Percentiles rank a stretch among this genome's conserved stretches.
Conservation (phyloP, 2,797 vertebrate species). For the Megalops cyprinoides region DNA sequence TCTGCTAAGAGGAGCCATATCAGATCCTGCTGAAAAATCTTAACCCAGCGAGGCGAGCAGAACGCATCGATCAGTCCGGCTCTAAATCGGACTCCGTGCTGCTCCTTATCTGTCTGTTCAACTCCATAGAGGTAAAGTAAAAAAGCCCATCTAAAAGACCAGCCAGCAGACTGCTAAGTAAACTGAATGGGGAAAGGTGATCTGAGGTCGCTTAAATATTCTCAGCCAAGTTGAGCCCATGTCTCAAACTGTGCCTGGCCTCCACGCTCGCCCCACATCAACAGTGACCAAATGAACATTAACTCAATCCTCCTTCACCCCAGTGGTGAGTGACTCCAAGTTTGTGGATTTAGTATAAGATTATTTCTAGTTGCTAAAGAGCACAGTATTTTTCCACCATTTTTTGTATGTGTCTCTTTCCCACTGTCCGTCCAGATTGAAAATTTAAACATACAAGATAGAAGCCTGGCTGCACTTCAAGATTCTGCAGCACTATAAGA, state of each 20-base stretch:
- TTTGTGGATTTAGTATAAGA: no score
- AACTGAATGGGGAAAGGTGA: not conserved
- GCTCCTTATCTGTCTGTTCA: conserved; percentile 1
- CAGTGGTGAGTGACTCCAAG: no score
- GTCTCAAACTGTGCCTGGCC: not conserved
- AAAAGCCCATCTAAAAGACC: not conserved
- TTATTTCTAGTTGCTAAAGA: no score
- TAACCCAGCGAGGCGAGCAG: not conserved
- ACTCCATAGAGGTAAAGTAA: not conserved
- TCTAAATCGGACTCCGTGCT: not conserved
- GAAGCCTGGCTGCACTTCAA: no score
- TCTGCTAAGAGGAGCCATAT: not conserved
- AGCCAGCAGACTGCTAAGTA: not conserved
- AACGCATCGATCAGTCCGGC: not conserved
- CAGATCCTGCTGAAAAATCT: not conserved
- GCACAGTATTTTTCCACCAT: no score
- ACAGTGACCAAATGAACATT: no score
- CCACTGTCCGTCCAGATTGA: no score
- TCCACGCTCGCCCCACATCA: not conserved
- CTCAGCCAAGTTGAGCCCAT: not conserved
- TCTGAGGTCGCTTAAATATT: not conserved
- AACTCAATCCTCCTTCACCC: no score
- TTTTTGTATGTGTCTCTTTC: no score
- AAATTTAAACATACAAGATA: no score
- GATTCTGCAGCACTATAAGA: no score